Percentiles rank a stretch among this genome's conserved stretches.
phyloP scores from a whole-genome alignment of 2,113 vertebrate species.

The Thalassoma bifasciatum region DNA sequence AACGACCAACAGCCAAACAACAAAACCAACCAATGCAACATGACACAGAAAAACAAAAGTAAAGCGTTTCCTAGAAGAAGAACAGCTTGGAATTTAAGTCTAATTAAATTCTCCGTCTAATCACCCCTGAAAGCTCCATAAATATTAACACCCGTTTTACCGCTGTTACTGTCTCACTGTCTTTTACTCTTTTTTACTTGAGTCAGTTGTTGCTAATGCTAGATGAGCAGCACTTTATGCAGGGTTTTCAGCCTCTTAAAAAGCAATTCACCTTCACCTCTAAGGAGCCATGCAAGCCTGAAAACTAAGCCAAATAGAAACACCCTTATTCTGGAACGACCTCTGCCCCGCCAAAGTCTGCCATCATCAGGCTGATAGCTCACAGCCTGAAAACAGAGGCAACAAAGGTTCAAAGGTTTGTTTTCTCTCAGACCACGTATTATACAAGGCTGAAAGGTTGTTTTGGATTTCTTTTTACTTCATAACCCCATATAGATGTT shows the following conservation, averaged over 20 bases:
- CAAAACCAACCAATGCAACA: neutral
- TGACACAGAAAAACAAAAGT: neutral
- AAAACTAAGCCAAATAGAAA: neutral
- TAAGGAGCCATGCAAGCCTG: neutral
- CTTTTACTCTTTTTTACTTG: neutral
- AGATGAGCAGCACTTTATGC: neutral
- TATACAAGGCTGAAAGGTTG: neutral
- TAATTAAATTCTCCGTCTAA: neutral
- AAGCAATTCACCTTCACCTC: neutral
- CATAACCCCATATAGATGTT: neutral
- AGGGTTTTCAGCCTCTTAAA: neutral
- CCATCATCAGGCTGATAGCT: neutral
- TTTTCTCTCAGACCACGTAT: neutral
- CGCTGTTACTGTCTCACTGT: too few relatives aligned
- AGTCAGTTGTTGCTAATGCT: neutral
- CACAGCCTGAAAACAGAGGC: neutral
- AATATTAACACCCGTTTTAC: neutral
- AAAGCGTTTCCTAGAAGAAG: neutral
- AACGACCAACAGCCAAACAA: neutral
- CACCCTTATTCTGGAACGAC: neutral
- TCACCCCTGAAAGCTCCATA: neutral
- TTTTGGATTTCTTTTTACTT: neutral
- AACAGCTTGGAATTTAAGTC: neutral
- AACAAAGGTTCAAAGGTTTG: neutral
- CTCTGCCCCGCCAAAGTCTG: neutral